phyloP scores from a whole-genome alignment of 2,888 invertebrate species.

The Apocheima hispidaria region DNA sequence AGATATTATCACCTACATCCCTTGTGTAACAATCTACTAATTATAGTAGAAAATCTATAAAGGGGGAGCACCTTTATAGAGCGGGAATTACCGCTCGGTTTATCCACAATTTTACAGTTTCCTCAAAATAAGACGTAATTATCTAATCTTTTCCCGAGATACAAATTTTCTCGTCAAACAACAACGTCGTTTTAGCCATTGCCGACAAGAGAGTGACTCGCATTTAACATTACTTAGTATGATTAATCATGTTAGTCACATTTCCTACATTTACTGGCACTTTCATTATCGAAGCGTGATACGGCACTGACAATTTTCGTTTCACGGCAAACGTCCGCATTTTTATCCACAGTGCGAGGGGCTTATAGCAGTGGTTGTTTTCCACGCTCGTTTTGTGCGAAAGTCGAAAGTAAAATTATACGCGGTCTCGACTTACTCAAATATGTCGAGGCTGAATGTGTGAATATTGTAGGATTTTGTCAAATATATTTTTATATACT shows the following conservation, averaged over 20 bases:
- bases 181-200: too few relatives aligned
- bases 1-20: too few relatives aligned
- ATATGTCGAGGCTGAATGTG: slow-evolving; percentile 29
- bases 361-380: slow-evolving; percentile 33
- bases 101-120: too few relatives aligned
- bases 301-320: slow-evolving; percentile 55
- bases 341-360: slow-evolving; percentile 24
- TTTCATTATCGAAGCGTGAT: slow-evolving; percentile 44
- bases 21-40: too few relatives aligned
- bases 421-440: slow-evolving; percentile 38
- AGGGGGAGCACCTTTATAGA: too few relatives aligned
- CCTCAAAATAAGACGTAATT: too few relatives aligned
- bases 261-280: slow-evolving; percentile 22
- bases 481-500: neutral
- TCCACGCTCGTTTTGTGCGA: slow-evolving; percentile 44
- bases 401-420: slow-evolving; percentile 59
- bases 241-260: neutral
- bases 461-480: slow-evolving; percentile 10
- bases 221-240: neutral
- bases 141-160: too few relatives aligned
- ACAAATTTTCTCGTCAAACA: too few relatives aligned
- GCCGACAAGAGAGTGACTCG: too few relatives aligned
- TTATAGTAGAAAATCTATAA: too few relatives aligned
- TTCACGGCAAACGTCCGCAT: slow-evolving; percentile 53
- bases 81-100: too few relatives aligned